Base-by-base conservation (phyloP, 2,113 vertebrate species). In the Trogon melanurus region DNA sequence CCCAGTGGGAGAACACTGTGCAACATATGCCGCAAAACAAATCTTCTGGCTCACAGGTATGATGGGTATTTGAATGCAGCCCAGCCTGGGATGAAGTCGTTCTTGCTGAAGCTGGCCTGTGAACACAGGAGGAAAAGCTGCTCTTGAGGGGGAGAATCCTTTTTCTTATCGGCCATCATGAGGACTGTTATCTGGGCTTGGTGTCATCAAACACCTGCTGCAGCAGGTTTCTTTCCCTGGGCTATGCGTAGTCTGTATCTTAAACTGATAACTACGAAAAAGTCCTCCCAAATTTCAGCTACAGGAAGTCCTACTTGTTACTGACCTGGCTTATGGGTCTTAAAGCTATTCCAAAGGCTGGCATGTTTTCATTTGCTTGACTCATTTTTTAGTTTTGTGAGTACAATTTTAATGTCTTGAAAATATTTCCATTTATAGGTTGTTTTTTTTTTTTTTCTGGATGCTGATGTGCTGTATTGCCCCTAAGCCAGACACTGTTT, bases 51-150 rank as follows among this genome's bases (percentile, higher is more conserved):
- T 93, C 3, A 85, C 9, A 47, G 16, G 11, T 74, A 10, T 0
- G 2, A 29, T 23, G 22, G 13, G 18, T 16, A 69, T 9, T 12
- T 23, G 22, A 75, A 57, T 12, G 7, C 8, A 69, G 38, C 30
- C 21, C 21, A n/a, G 53, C 1, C 4, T 62, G 20, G n/a, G 2
- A 29, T 41, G 6, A 10, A 76, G 20, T 17, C 30, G 26, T n/a
- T 32, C 12, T 48, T 73, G 19, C 25, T 64, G 6, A 0, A 2
- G 5, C 11, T 75, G 53, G 58, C 16, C 6, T 54, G 20, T 34
- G 3, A 61, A 20, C 73, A 73, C 1, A 22, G 4, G 3, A 3
- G 3, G 15, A 48, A n/a, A 60, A 22, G 4, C 1, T 23, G 4
- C 2, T 5, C 73, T 89, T 66, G 62, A 54, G 23, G 20, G 10